Conservation (phyloP, 2,113 vertebrate genomes). For the Athene noctua region DNA sequence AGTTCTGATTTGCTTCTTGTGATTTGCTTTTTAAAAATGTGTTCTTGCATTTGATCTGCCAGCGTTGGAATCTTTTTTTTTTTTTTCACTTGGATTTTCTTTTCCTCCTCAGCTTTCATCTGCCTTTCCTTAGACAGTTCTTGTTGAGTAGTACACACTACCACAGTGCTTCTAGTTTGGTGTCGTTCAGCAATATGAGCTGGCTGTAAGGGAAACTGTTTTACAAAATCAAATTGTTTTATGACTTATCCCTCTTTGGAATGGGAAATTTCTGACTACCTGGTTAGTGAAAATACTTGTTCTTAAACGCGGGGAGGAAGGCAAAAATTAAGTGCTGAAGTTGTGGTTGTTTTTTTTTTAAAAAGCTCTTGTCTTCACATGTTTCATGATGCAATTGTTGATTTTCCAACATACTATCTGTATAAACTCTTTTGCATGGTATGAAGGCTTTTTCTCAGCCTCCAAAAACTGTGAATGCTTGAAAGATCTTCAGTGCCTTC, state of each 20-base stretch:
- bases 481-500: not conserved
- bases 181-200: not conserved
- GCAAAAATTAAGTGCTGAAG: not conserved
- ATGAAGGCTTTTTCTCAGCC: not conserved
- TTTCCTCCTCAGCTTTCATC: not conserved
- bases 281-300: not conserved
- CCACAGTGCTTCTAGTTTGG: not conserved
- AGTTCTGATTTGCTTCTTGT: not conserved
- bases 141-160: not conserved
- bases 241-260: not conserved
- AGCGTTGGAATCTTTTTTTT: not conserved
- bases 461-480: not conserved
- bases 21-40: not conserved
- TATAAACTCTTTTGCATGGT: not conserved
- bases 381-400: not conserved
- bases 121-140: not conserved
- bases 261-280: not conserved
- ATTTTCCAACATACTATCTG: not conserved
- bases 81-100: not conserved
- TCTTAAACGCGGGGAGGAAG: not conserved
- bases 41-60: not conserved
- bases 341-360: not conserved
- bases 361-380: not conserved
- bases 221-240: not conserved
- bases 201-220: not conserved